These are phyloP conservation scores for Eptesicus fuscus DNA, from an alignment of 2,113 vertebrate species.

Conservation along the genomic window DNA sequence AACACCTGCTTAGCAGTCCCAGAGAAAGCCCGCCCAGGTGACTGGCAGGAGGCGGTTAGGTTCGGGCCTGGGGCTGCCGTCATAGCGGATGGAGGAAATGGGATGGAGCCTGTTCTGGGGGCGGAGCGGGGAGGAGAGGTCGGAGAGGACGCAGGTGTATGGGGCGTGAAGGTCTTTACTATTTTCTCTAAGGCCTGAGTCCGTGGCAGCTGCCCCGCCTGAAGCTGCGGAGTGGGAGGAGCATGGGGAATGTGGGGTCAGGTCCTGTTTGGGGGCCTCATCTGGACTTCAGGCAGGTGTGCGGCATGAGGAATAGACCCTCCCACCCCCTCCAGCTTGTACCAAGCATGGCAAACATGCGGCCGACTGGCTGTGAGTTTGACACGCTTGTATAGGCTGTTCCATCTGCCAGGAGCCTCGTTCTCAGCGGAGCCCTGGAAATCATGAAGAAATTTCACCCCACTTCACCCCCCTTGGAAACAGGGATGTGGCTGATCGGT, in stretches of 20 bases:
- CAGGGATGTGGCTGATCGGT: neutral
- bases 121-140: too few relatives aligned
- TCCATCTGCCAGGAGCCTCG: neutral
- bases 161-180: neutral
- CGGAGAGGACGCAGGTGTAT: neutral
- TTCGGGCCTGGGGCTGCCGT: neutral
- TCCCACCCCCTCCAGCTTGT: neutral
- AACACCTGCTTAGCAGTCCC: accelerated
- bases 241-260: neutral
- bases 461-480: neutral
- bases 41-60: neutral
- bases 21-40: neutral
- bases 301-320: neutral
- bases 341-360: too few relatives aligned
- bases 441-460: neutral
- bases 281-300: constrained; percentile 19
- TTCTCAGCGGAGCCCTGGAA: neutral
- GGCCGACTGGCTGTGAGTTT: too few relatives aligned
- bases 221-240: neutral
- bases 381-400: neutral
- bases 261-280: neutral
- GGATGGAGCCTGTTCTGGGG: neutral
- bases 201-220: neutral
- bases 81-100: neutral
- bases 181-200: neutral